Base-by-base conservation (phyloP, 1,140 invertebrate genomes). In the Trichonephila clavata region DNA sequence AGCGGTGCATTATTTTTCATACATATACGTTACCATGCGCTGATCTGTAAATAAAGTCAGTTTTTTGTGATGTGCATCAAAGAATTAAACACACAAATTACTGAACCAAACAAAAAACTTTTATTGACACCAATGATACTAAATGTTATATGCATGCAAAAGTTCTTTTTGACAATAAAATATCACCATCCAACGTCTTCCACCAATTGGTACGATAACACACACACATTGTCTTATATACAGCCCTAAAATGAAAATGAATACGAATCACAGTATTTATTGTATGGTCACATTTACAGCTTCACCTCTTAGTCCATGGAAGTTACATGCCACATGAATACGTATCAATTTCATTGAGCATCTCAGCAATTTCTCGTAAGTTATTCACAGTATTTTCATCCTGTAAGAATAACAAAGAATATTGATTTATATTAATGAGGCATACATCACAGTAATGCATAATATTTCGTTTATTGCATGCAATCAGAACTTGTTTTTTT, bases 141-240 rank as follows among this genome's bases (percentile, higher is more conserved):
- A 77, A 77, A 77, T 39, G 32, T 77, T 77, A 32, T 39, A 77
- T 77, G 71, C 71, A 77, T 77, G 71, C 71, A 77, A 77, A 77
- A 77, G 24, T 77, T 77, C 32, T 16, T 32, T n/a, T 77, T 77
- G 6, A 77, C 71, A 77, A 77, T 77, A 77, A 77, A 77, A 77
- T 77, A 77, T 77, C 71, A 20, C 14, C 71, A 27, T 77, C 71
- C 71, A 27, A 0, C 32, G 71, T 77, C 71, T 77, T 39, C 16
- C 27, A 32, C 71, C 27, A 32, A 16, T 18, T 16, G 5, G 2
- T 18, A 24, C 24, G 27, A 27, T 24, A 77, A 27, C 24, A 77
- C 71, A 39, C 27, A 77, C 27, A 8, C 27, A 32, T 32, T 32
- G 13, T 18, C 24, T 18, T 77, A 77, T 77, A 27, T 77, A 77